Evolutionary conservation across 2,113 vertebrate species (phyloP), one percentile per base, ranked within the genome.

Genomic region (Centropus unirufus): DNA sequence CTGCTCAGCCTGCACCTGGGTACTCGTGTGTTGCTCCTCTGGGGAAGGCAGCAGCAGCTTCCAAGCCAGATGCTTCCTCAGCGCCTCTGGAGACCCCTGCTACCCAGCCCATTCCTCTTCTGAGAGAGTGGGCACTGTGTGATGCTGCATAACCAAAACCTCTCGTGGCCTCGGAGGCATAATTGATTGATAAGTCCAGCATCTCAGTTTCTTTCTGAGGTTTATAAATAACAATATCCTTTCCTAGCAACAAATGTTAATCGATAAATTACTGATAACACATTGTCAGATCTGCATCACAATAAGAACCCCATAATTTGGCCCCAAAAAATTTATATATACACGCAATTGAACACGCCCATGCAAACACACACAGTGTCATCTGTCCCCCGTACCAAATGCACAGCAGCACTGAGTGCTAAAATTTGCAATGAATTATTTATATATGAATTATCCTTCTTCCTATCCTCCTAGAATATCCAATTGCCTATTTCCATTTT

Each of bases 381-480:
- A 87, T 87, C 81, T 92, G 79, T 47, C 64, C 83, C 94, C 63
- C 78, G 14, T n/a, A 47, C 70, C 79, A 83, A 93, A 76, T 54
- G 85, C 86, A 27, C 36, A 24, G 85, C 91, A 91, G 59, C 13
- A 23, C 47, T 1, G 64, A 44, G 83, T 92, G 90, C 86, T 95
- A 89, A 91, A 85, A 95, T 67, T 93, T 81, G 70, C 87, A 62
- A 84, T 91, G 68, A 95, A 95, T 96, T 96, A 94, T 96, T 95
- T 94, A 93, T 90, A 44, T n/a, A 87, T 95, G 67, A 94, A 95
- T 93, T 93, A 73, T 79, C 59, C 40, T 13, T 77, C 76, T 59
- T 85, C 66, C 54, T 87, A 44, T 76, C 39, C 36, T 96, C 69
- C 73, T 89, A 88, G 89, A 94, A 95, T 89, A 96, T 77, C 83